Evolutionary conservation across 2,888 invertebrate species (phyloP).

Genomic region (Muschampia plurimacula): DNA sequence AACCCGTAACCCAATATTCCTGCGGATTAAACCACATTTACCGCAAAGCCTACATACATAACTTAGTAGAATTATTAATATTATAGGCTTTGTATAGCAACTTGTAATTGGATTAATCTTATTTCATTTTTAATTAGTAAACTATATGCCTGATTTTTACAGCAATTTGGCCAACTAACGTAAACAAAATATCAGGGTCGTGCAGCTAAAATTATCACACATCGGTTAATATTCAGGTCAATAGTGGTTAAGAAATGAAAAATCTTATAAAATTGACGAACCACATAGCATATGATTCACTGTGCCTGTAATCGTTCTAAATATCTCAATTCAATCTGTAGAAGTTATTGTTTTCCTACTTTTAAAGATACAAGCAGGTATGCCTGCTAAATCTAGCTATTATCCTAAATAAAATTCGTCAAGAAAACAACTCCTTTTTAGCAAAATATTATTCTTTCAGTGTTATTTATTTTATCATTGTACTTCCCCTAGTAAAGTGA

Average conservation of each 20-base stretch:
- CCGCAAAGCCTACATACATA: slow-evolving; percentile 21
- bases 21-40: slow-evolving; percentile 19
- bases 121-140: too few species aligned
- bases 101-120: too few species aligned
- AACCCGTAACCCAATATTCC: slow-evolving; percentile 20
- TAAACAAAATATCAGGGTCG: slow-evolving; percentile 3
- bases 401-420: too few species aligned
- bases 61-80: neutral
- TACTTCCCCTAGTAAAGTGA: too few species aligned
- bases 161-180: neutral
- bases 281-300: neutral
- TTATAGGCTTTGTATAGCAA: neutral
- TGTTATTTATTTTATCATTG: too few species aligned
- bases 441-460: too few species aligned
- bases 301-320: too few species aligned
- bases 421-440: too few species aligned
- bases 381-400: too few species aligned
- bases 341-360: too few species aligned
- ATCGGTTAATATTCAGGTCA: slow-evolving; percentile 1
- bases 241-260: neutral
- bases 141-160: neutral
- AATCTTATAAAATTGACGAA: neutral
- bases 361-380: too few species aligned
- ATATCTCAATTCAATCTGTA: too few species aligned
- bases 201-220: slow-evolving; percentile 1